Evolutionary conservation across 2,113 vertebrate genomes (phyloP), one percentile per base, ranked within the genome.

Genomic region (Ceuthmochares aereus): DNA sequence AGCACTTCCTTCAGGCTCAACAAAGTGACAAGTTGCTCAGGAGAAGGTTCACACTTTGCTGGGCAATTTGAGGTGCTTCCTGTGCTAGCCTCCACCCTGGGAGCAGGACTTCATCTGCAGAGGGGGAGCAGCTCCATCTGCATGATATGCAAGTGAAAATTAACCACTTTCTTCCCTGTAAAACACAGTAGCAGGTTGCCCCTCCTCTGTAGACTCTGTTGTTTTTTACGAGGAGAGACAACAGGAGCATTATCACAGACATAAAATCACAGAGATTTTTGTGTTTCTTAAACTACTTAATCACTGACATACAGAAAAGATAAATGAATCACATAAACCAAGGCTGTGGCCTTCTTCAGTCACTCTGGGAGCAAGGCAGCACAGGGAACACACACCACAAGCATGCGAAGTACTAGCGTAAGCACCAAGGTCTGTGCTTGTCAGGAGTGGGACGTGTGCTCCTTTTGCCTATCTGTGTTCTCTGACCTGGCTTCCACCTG

Each of bases 81-180:
- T 58, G 62, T 37, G 40, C 49, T 79, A 60, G 34, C 9, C 55
- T 74, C 47, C 4, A 3, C 29, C 43, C 56, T 74, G 56, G 56
- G 26, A 95, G 40, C 29, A 77, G 67, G 63, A 29, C n/a, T 78
- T 78, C 43, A 72, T 20, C 58, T 72, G 68, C 10, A 8, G 51
- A 80, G 18, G 30, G 13, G 59, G 14, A 86, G 29, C 64, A 96
- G 51, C 40, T 88, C 79, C 76, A 70, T 22, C 64, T 67, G 20
- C 0, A 0, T 47, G 51, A 70, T 2, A 74, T 0, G 0, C 4
- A 14, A 77, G 75, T 70, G 64, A 88, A 85, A 88, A 92, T 49
- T 7, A 77, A 77, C 45, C 29, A 10, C 19, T 21, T 80, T 84
- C 51, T 21, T 12, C 37, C 40, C 67, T 34, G 40, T 54, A 63